A percentile compares a stretch with the other conserved stretches of the same genome.
phyloP scores from a whole-genome alignment of 2,113 vertebrate genomes.

The Tragelaphus scriptus region DNA sequence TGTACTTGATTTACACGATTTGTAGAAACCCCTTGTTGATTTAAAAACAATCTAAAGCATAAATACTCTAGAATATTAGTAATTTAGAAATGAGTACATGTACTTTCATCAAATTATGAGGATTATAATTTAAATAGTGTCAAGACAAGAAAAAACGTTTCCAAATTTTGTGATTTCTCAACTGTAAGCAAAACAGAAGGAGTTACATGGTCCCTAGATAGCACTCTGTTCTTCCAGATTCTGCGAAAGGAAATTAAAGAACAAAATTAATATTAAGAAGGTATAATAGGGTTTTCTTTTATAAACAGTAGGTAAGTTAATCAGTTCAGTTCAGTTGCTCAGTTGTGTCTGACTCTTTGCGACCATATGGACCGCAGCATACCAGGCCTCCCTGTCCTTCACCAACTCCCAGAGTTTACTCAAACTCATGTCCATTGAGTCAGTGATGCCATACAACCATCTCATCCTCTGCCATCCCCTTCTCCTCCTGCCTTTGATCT shows the following conservation, averaged over 20 bases:
- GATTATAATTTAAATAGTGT: background rate
- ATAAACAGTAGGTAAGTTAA: background rate
- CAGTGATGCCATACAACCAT: background rate
- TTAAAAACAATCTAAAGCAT: constrained; percentile 31
- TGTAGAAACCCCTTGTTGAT: background rate
- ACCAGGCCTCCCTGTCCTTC: background rate
- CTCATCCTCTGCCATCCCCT: background rate
- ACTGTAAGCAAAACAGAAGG: background rate
- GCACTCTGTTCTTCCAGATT: background rate
- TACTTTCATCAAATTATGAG: background rate
- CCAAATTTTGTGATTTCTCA: background rate
- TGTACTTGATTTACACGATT: background rate
- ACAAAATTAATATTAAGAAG: background rate
- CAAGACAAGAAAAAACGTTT: background rate
- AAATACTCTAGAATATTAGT: background rate
- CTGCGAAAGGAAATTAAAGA: background rate
- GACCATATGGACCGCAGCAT: accelerated
- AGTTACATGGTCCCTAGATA: background rate
- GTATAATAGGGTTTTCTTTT: background rate
- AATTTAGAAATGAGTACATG: background rate
- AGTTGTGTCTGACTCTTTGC: accelerated
- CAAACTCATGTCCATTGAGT: background rate
- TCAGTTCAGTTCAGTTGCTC: background rate
- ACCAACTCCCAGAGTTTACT: background rate
- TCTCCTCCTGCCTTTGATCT: background rate